Conservation (phyloP, 2,113 vertebrate genomes). For the Pontoporia blainvillei region DNA sequence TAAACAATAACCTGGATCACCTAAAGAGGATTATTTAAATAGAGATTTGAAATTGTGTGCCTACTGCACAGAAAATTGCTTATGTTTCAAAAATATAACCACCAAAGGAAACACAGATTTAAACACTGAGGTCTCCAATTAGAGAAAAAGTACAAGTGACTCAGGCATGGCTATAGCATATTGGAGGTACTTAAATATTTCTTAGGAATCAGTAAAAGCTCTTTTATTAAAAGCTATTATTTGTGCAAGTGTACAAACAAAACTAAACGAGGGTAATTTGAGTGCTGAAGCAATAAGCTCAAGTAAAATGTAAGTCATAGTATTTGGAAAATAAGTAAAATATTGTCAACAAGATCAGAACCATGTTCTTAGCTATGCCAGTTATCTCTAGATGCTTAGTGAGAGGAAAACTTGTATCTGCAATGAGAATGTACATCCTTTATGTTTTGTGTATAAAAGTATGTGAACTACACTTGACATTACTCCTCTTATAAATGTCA, state of each 20-base stretch:
- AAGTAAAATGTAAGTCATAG: neutral
- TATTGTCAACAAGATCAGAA: neutral
- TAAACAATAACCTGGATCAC: neutral
- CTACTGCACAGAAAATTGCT: neutral
- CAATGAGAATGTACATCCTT: neutral
- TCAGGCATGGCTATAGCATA: neutral
- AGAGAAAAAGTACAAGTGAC: neutral
- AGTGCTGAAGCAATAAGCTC: neutral
- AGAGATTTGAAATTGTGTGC: neutral
- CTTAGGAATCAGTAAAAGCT: neutral
- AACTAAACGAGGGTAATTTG: neutral
- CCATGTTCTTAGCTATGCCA: neutral
- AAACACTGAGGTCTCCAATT: neutral
- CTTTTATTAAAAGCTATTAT: constrained; percentile 23
- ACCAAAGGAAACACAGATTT: neutral
- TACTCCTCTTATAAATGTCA: neutral
- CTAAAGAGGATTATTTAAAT: neutral
- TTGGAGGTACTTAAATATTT: neutral
- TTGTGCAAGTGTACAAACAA: neutral
- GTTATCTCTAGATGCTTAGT: neutral
- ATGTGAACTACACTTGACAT: neutral
- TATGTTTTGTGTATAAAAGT: neutral
- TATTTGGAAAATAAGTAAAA: neutral
- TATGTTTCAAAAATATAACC: neutral
- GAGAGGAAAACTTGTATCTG: neutral